A percentile compares a stretch with the other conserved stretches of the same genome.
Conservation (phyloP, 2,113 vertebrate genomes). For the Tachysurus vachellii region DNA sequence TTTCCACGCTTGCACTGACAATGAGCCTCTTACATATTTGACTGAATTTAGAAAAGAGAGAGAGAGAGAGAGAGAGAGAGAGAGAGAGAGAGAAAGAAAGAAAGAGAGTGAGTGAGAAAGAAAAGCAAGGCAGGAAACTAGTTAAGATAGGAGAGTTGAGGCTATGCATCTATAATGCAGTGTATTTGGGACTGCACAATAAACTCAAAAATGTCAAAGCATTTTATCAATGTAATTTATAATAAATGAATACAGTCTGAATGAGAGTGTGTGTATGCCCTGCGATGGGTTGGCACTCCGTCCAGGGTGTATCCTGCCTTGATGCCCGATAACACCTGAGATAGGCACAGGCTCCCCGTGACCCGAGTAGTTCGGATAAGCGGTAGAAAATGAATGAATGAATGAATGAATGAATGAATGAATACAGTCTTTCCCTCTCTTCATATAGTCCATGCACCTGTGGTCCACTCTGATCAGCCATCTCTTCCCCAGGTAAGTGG, state of each 20-base stretch:
- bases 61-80: background rate
- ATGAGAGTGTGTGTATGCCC: too few species aligned
- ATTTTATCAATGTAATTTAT: background rate
- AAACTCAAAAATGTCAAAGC: background rate
- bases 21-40: slow-evolving; percentile 4
- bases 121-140: background rate
- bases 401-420: too few species aligned
- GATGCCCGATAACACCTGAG: too few species aligned
- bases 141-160: too few species aligned
- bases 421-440: background rate
- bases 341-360: too few species aligned
- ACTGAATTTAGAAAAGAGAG: background rate
- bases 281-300: too few species aligned
- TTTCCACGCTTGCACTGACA: slow-evolving; percentile 67
- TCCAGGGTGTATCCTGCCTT: too few species aligned
- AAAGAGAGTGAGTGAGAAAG: background rate
- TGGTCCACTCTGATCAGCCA: background rate
- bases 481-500: too few species aligned
- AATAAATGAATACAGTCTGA: background rate
- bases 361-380: too few species aligned
- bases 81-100: background rate
- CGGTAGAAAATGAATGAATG: too few species aligned
- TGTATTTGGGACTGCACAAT: background rate
- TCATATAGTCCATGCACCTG: background rate
- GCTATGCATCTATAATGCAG: background rate